Percentiles rank a stretch among this genome's conserved stretches.
phyloP scores from a whole-genome alignment of 2,888 invertebrate genomes.

The Punctoribates punctum region DNA sequence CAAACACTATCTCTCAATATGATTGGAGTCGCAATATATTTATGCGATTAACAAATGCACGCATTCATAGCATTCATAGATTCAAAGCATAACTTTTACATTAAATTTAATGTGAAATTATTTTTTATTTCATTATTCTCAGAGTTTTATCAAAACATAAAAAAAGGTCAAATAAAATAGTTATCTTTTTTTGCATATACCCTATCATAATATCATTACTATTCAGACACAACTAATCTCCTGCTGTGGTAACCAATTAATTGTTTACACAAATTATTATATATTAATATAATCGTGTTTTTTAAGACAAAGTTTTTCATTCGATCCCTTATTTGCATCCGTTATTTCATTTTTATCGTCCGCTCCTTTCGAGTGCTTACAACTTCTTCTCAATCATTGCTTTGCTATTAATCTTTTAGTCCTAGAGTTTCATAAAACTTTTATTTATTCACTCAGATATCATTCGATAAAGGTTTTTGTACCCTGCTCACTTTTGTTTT shows the following conservation, averaged over 20 bases:
- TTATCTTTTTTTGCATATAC: neutral
- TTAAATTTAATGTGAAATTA: neutral
- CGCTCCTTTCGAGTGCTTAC: neutral
- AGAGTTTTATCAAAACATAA: slow-evolving; percentile 4
- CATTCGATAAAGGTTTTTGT: slow-evolving; percentile 1
- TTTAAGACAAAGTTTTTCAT: neutral
- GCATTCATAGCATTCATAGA: neutral
- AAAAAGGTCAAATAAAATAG: neutral
- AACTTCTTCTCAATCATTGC: neutral
- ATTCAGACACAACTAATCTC: neutral
- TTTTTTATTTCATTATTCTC: neutral
- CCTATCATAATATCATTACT: neutral
- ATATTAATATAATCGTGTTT: neutral
- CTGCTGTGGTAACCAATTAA: slow-evolving; percentile 28
- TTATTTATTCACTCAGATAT: neutral
- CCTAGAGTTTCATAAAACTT: neutral
- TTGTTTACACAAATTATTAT: slow-evolving; percentile 17
- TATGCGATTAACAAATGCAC: neutral
- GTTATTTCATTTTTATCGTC: neutral
- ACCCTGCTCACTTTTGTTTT: neutral
- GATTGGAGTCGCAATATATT: neutral
- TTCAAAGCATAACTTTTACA: neutral
- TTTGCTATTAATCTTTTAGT: neutral
- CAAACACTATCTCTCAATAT: neutral
- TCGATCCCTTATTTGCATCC: neutral